These are phyloP conservation scores for Rana temporaria DNA, from an alignment of 2,113 vertebrate genomes.

Conservation along the genomic window DNA sequence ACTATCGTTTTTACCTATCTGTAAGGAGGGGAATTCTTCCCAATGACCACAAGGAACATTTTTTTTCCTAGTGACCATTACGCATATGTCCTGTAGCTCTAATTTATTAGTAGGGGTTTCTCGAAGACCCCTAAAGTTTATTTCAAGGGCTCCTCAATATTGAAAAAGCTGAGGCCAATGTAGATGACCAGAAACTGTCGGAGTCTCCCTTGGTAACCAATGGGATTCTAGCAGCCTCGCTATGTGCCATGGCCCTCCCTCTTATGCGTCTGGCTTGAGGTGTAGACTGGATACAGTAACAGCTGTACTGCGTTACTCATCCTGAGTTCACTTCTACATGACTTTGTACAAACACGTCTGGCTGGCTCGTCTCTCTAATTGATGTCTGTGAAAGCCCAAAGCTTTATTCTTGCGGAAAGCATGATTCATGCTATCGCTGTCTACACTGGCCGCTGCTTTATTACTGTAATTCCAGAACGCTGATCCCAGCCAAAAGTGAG, in stretches of 20 bases:
- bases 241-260: not conserved
- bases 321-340: slow-evolving; percentile 78
- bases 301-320: slow-evolving; percentile 71
- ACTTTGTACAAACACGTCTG: slow-evolving; percentile 77
- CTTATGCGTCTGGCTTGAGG: not conserved
- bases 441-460: slow-evolving; percentile 71
- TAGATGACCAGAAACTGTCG: too few relatives aligned
- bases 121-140: too few relatives aligned
- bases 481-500: slow-evolving; percentile 72
- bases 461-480: slow-evolving; percentile 71
- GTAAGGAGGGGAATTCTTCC: too few relatives aligned
- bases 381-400: slow-evolving; percentile 78
- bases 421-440: slow-evolving; percentile 82
- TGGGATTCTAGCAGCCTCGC: not conserved
- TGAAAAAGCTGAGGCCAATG: too few relatives aligned
- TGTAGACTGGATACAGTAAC: slow-evolving; percentile 59
- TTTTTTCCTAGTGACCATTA: too few relatives aligned
- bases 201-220: too few relatives aligned
- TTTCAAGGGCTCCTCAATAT: too few relatives aligned
- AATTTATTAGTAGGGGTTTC: too few relatives aligned
- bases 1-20: too few relatives aligned
- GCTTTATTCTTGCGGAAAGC: slow-evolving; percentile 77
- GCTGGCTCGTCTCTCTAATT: slow-evolving; percentile 76
- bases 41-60: too few relatives aligned
- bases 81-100: too few relatives aligned